Conservation (phyloP, 1,140 invertebrate species). For the Anoplophora glabripennis region DNA sequence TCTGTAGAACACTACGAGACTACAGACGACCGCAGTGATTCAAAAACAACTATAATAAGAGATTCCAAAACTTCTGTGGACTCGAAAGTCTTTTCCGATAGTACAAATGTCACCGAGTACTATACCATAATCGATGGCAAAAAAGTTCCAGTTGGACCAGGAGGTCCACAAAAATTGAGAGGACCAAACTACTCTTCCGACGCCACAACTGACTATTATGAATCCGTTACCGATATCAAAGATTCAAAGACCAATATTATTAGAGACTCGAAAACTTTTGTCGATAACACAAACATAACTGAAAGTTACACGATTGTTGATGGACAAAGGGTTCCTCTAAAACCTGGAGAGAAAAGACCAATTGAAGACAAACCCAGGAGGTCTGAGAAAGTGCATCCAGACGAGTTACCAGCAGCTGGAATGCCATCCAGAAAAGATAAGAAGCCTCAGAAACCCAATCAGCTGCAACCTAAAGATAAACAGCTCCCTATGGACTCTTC, state of each 20-base stretch:
- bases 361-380: not conserved
- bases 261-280: slow-evolving; percentile 15
- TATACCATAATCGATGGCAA: not conserved
- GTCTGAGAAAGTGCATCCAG: not conserved
- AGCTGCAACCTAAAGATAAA: not conserved
- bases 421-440: slow-evolving; percentile 1
- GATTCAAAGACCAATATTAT: slow-evolving; percentile 3
- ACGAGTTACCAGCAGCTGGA: not conserved
- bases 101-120: not conserved
- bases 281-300: not conserved
- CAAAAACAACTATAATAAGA: slow-evolving; percentile 7
- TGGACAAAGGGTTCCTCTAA: slow-evolving; percentile 11
- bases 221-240: not conserved
- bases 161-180: not conserved
- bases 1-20: slow-evolving; percentile 1
- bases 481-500: not conserved
- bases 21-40: not conserved
- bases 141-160: not conserved
- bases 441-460: too few relatives aligned
- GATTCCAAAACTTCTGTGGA: slow-evolving; percentile 19
- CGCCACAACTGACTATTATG: not conserved
- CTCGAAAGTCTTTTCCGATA: not conserved
- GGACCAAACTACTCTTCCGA: too few relatives aligned
- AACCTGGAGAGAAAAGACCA: slow-evolving; percentile 2
- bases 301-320: slow-evolving; percentile 16